A percentile compares a stretch with the other conserved stretches of the same genome.
Conservation (phyloP, 2,888 invertebrate species). For the Rotaria sp. region DNA sequence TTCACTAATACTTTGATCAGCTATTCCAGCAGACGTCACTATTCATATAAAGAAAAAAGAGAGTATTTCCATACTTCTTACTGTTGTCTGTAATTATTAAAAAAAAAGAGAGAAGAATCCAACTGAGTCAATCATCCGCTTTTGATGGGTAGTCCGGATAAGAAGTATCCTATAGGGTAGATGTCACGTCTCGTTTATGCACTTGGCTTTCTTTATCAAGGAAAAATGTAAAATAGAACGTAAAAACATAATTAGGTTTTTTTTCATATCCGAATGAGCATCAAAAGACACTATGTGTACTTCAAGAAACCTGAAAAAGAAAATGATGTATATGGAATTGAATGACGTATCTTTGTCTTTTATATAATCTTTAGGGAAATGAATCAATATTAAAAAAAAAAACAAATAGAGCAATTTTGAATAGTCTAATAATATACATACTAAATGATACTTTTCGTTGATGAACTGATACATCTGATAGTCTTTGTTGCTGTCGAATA, state of each 20-base stretch:
- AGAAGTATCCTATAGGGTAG: background rate
- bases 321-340: too few species aligned
- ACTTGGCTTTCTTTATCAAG: background rate
- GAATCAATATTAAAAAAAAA: too few species aligned
- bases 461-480: constrained; percentile 3
- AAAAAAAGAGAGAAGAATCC: background rate
- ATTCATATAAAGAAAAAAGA: background rate
- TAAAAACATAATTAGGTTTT: background rate
- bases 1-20: background rate
- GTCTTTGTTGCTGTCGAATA: background rate
- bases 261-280: background rate
- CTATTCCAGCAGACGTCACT: background rate
- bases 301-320: background rate
- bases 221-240: background rate
- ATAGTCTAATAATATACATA: background rate
- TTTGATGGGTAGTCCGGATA: background rate
- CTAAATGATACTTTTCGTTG: constrained; percentile 18
- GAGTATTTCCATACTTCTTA: background rate
- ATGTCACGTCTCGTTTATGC: background rate
- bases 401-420: too few species aligned
- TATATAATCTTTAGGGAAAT: too few species aligned
- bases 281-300: background rate
- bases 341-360: too few species aligned
- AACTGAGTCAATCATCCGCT: background rate
- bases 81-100: background rate